Base-by-base conservation (phyloP, 2,113 vertebrate genomes). In the Ctenomys sociabilis region DNA sequence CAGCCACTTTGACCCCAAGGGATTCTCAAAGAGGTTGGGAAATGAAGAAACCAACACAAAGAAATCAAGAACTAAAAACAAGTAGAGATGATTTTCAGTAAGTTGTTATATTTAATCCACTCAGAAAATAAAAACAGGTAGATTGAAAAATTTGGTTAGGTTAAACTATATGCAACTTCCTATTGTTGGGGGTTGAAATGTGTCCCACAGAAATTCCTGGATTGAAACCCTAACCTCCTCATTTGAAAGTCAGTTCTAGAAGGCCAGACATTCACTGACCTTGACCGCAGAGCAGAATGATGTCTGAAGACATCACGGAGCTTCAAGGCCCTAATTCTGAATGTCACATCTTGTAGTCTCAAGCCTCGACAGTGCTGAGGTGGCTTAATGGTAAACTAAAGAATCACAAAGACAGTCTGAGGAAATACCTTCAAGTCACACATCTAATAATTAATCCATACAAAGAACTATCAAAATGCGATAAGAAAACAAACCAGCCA, bases 371-470 rank as follows among this genome's bases (percentile, higher is more conserved):
- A 85, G 78, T 28, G 7, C 49, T 70, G 28, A 16, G 1, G 10
- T n/a, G 28, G 32, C 43, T 88, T 90, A 26, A 24, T 14, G 12
- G n/a, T 52, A 73, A 90, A 59, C 7, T 66, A 63, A 81, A 84
- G 40, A 84, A 85, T 81, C 22, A 75, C 32, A 89, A 94, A 77
- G 22, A 68, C 35, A 82, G 64, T n/a, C 57, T 54, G 32, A 82
- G 40, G 77, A 93, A 88, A 85, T 52, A 77, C 57, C 85, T 96
- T 89, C 73, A 75, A 89, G 40, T 43, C 45, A 87, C n/a, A 59
- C 17, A 66, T 49, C 10, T n/a, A 54, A 89, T 88, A 59, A 95
- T 91, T 68, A 0, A 82, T 61, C 87, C 24, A 81, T 63, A 81
- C n/a, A 81, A 83, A 88, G 26, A 85, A 85, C 10, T 32, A 32